Evolutionary conservation across 2,888 invertebrate genomes (phyloP), one percentile per base, ranked within the genome.

Genomic region (Geophilus truncorum): DNA sequence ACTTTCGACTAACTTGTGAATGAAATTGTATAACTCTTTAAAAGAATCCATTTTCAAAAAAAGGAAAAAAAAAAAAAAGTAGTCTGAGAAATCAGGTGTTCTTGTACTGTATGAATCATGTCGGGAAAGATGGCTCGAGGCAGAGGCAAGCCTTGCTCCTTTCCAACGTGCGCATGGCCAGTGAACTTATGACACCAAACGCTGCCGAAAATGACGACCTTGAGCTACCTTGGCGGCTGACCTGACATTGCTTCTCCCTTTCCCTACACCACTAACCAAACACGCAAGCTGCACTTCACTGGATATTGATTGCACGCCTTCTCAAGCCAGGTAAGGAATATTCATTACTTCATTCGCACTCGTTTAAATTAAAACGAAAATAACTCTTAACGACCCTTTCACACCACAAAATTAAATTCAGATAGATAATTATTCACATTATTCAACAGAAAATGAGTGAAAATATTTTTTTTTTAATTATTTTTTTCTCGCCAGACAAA

Each of bases 181-280:
- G 62, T 62, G 62, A 62, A 62, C 62, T 62, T 62, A 62, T 62
- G 62, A 62, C 62, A 62, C 62, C 62, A 23, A 62, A 62, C 62
- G 25, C 62, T 62, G 62, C 62, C 62, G 62, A 62, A 62, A 62
- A 62, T 62, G 62, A 62, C 62, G 62, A 62, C 62, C 62, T 62
- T 62, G 62, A 62, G 62, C 62, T 62, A 62, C 62, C 62, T 62
- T 62, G 62, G 62, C 62, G 62, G 62, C 25, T 62, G 62, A 62
- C 62, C 62, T 62, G 62, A 25, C 62, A 62, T 62, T 62, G 62
- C 62, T 62, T 62, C 62, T 62, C 62, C 62, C 62, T 62, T 62
- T 62, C 62, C 62, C 62, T 62, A 62, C 21, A 62, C 62, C 28
- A 62, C 62, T 62, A 62, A 62, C 62, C 25, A 28, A 25, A 62